phyloP scores from a whole-genome alignment of 2,113 vertebrate genomes.

The Galbula dea region DNA sequence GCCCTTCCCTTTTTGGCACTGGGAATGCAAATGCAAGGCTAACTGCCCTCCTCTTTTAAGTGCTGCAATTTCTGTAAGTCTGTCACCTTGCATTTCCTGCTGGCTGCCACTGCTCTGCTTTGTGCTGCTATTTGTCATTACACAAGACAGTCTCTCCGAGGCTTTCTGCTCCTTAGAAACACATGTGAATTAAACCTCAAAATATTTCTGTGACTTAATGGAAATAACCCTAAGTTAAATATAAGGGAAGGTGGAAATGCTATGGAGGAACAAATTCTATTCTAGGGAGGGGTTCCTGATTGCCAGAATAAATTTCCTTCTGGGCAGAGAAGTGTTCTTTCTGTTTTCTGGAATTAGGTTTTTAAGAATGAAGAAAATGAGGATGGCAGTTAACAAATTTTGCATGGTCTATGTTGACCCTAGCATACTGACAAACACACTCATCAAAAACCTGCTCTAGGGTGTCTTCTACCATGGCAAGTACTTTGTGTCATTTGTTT shows the following conservation, averaged over 20 bases:
- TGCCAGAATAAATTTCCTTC: background rate
- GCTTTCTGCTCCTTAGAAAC: background rate
- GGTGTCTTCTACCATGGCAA: background rate
- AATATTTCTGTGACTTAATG: background rate
- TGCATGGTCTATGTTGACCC: background rate
- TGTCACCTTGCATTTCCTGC: slow-evolving; percentile 16
- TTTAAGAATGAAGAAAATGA: background rate
- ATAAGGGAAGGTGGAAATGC: background rate
- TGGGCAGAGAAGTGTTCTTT: background rate
- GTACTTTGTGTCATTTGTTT: background rate
- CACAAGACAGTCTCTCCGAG: background rate
- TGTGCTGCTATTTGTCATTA: background rate
- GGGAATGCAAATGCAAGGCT: background rate
- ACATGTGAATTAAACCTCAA: background rate
- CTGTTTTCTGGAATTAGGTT: background rate
- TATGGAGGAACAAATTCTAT: background rate
- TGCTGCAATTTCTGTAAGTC: background rate
- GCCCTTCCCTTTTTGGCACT: background rate
- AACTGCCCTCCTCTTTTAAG: background rate
- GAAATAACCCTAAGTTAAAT: background rate
- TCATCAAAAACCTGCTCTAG: background rate
- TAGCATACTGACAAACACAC: background rate
- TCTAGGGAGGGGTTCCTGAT: background rate
- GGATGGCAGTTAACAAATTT: background rate
- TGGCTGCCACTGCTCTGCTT: background rate